Evolutionary conservation across 2,797 vertebrate genomes (phyloP).

Genomic region (Sebastes itinus): DNA sequence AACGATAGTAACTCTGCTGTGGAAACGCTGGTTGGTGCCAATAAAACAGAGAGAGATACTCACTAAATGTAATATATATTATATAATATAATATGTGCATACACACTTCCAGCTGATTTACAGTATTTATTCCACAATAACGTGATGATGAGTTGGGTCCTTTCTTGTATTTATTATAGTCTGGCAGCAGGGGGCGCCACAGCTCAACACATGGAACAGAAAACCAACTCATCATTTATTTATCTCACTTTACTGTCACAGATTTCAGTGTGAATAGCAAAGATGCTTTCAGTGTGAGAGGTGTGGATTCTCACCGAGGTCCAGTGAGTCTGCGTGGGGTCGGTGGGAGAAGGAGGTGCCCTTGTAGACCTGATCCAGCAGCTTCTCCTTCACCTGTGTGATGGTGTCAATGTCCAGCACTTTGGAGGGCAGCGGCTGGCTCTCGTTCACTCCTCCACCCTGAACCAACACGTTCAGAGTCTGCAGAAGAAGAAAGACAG

Average conservation of each 20-base stretch:
- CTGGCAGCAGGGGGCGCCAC: conserved; percentile 25
- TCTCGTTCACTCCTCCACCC: conserved; percentile 82
- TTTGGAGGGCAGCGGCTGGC: conserved; percentile 89
- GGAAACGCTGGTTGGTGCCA: too few relatives aligned
- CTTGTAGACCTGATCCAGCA: conserved; percentile 96
- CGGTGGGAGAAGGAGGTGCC: conserved; percentile 91
- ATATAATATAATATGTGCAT: neutral
- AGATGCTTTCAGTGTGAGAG: neutral
- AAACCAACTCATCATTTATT: neutral
- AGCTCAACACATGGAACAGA: neutral
- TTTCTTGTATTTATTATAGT: neutral
- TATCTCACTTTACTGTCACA: neutral
- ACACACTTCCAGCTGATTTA: neutral
- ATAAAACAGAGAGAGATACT: neutral
- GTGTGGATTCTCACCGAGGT: conserved; percentile 87
- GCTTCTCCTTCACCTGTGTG: conserved; percentile 98
- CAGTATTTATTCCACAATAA: neutral
- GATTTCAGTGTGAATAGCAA: neutral
- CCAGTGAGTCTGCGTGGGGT: conserved; percentile 90
- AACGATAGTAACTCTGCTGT: too few relatives aligned
- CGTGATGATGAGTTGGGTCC: too few relatives aligned
- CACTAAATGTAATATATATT: neutral
- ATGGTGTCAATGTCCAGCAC: conserved; percentile 96
- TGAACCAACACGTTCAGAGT: conserved; percentile 91
- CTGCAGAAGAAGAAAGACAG: conserved; percentile 67